These are phyloP conservation scores for Melanogrammus aeglefinus DNA, from an alignment of 2,797 vertebrate genomes.

Conservation along the genomic window DNA sequence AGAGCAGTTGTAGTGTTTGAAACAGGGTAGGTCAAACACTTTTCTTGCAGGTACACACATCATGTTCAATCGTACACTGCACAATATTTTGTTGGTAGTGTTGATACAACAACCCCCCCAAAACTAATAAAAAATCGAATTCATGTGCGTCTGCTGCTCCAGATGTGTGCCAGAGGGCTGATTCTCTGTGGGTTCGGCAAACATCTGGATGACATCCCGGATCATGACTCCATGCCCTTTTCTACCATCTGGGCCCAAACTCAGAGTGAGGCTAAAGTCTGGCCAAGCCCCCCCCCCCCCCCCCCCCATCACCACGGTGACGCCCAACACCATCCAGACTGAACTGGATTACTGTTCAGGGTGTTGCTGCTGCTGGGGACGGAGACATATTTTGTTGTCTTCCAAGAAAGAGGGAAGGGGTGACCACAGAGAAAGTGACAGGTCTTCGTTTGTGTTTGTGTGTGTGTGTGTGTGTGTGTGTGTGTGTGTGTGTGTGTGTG, in stretches of 20 bases:
- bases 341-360: not conserved
- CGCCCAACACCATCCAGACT: not conserved
- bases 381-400: not conserved
- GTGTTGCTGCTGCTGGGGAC: not conserved
- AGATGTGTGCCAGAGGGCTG: constrained; percentile 39
- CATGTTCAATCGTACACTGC: not conserved
- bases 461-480: constrained; percentile 10
- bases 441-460: not conserved
- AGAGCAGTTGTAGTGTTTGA: not conserved
- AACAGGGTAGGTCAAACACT: not conserved
- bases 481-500: too few species aligned
- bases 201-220: constrained; percentile 33
- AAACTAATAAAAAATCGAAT: not conserved
- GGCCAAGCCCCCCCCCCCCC: not conserved
- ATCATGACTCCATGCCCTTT: constrained; percentile 24
- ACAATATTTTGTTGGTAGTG: not conserved
- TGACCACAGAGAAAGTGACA: not conserved
- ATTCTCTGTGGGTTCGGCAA: constrained; percentile 15
- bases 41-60: not conserved
- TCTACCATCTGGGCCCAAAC: constrained; percentile 15
- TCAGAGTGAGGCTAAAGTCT: not conserved
- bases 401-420: not conserved
- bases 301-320: not conserved
- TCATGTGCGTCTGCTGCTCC: constrained; percentile 21
- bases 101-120: not conserved